Conservation (phyloP, 2,113 vertebrate genomes). For the Perca flavescens region DNA sequence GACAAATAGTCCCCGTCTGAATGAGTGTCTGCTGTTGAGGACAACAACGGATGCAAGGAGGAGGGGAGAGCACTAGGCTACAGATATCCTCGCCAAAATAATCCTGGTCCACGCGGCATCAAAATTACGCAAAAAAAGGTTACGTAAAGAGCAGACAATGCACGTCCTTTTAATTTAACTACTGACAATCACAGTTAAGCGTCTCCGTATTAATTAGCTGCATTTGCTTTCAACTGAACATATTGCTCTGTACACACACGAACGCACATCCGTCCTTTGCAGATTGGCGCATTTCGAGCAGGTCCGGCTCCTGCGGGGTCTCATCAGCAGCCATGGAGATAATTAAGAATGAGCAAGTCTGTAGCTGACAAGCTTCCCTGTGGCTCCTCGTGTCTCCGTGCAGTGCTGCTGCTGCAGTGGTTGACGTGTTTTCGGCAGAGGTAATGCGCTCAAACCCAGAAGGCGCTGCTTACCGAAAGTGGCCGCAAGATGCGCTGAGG, state of each 20-base stretch:
- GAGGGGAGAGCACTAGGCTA: slow-evolving; percentile 34
- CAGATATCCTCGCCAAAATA: slow-evolving; percentile 55
- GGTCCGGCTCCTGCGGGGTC: slow-evolving; percentile 50
- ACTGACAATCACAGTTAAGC: background rate
- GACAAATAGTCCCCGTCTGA: slow-evolving; percentile 13
- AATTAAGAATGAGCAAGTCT: slow-evolving; percentile 66
- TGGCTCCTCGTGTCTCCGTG: slow-evolving; percentile 25
- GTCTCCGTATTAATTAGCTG: background rate
- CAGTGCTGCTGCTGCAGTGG: slow-evolving; percentile 42
- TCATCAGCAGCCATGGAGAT: slow-evolving; percentile 67
- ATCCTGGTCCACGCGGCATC: slow-evolving; percentile 58
- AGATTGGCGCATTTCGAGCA: slow-evolving; percentile 62
- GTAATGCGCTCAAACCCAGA: slow-evolving; percentile 45
- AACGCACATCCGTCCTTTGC: slow-evolving; percentile 9
- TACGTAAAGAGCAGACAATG: slow-evolving; percentile 57
- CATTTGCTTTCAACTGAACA: background rate
- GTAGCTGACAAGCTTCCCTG: slow-evolving; percentile 25
- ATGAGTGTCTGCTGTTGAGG: slow-evolving; percentile 49
- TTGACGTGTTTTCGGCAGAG: slow-evolving; percentile 45
- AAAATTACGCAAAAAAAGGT: slow-evolving; percentile 71
- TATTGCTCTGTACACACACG: slow-evolving; percentile 1
- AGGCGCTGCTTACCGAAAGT: slow-evolving; percentile 49
- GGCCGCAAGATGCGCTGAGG: slow-evolving; percentile 9
- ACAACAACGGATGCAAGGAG: slow-evolving; percentile 50
- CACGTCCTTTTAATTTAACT: slow-evolving; percentile 31